Evolutionary conservation across 2,113 vertebrate species (phyloP).

Genomic region (Corythaixoides concolor): DNA sequence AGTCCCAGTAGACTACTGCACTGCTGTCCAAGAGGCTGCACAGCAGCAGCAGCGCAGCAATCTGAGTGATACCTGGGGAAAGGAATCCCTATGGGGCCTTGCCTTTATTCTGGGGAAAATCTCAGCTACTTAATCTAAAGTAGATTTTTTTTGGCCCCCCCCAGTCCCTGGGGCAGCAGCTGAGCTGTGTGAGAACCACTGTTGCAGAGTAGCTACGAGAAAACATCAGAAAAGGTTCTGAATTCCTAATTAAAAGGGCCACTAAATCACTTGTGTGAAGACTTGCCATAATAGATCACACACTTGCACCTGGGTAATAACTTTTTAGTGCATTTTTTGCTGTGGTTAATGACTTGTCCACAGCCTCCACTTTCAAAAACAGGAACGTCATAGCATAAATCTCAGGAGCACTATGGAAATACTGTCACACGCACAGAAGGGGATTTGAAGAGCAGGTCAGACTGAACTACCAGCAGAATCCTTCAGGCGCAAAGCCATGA

Average conservation of each 20-base stretch:
- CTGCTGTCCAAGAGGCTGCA: neutral
- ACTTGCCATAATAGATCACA: neutral
- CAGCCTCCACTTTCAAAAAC: constrained; percentile 7
- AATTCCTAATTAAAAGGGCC: constrained; percentile 19
- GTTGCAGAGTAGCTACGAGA: neutral
- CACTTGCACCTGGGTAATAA: neutral
- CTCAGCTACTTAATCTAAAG: neutral
- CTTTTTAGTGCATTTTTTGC: constrained; percentile 8
- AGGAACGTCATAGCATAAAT: neutral
- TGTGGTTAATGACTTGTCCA: constrained; percentile 28
- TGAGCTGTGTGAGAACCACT: neutral
- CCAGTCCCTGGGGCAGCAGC: neutral
- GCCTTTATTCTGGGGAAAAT: neutral
- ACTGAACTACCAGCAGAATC: neutral
- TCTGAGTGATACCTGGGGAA: neutral
- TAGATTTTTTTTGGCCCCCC: neutral
- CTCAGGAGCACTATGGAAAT: constrained; percentile 19
- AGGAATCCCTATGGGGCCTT: neutral
- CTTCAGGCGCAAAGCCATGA: neutral
- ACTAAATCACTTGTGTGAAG: neutral
- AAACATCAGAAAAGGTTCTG: neutral
- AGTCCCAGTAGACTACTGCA: neutral
- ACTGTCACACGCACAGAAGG: neutral
- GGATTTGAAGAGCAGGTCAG: neutral
- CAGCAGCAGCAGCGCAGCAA: fast-evolving